Base-by-base conservation (phyloP, 2,888 invertebrate genomes). In the Nycteola revayana region DNA sequence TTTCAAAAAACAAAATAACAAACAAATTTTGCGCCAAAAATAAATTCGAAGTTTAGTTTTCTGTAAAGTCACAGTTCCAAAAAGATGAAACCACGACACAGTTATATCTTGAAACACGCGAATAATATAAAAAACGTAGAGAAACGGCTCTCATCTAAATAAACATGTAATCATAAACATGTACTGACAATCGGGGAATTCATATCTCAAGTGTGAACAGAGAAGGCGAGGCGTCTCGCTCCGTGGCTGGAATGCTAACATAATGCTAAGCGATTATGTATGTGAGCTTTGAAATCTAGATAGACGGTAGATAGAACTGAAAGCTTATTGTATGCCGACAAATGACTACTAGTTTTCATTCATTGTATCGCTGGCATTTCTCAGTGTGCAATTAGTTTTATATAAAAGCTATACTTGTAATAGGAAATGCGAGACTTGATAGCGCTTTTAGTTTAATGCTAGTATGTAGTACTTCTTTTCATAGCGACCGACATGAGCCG, bases 231-330 rank as follows among this genome's bases (percentile, higher is more conserved):
- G 55, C 62, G 50, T 42, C 54, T 47, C 35, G 46, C 44, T 46
- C 36, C 63, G 65, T 55, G 61, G 53, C 41, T 44, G 60, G 76
- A 76, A 77, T 77, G 64, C 5, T 76, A 77, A 77, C 44, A 60
- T 75, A 76, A 77, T 77, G 64, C 5, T 76, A 77, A 77, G 65
- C 57, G 68, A 62, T 66, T 52, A 58, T 42, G 44, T 50, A 51
- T 54, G 53, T 53, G 50, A 61, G 55, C 53, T 54, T 55, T 60
- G 58, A 53, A 62, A 64, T 67, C 60, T 60, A 66, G 68, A 67
- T 67, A 56, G 48, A 41, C 41, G 36, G 55, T 52, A 51, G 61
- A 60, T 60, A 64, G 58, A 47, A 54, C 49, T 57, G 27, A 27
- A 10, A 23, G 22, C 29, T 28, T 30, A 22, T 25, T 37, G 41